A percentile compares a stretch with the other conserved stretches of the same genome.
Evolutionary conservation across 2,888 invertebrate species (phyloP).

Genomic region (Eupithecia abbreviata): DNA sequence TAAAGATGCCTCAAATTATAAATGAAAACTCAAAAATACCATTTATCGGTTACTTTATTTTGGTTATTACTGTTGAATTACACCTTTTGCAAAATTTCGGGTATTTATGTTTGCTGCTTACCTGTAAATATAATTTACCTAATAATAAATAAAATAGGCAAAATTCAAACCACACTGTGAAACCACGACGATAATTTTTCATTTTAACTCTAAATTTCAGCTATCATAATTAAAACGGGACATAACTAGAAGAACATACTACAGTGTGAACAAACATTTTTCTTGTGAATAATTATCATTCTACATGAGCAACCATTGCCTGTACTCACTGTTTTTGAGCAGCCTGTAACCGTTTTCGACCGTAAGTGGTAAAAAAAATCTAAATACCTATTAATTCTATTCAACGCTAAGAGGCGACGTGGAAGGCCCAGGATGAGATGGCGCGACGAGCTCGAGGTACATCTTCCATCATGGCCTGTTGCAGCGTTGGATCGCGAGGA

Average conservation of each 20-base stretch:
- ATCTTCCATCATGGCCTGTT: no score
- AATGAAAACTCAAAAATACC: background rate
- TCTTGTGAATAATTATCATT: background rate
- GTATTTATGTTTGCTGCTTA: background rate
- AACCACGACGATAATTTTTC: background rate
- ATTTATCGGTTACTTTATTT: background rate
- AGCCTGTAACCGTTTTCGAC: no score
- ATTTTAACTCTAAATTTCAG: background rate
- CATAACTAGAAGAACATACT: background rate
- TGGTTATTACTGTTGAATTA: background rate
- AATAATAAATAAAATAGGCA: background rate
- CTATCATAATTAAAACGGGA: background rate
- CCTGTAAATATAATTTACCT: background rate
- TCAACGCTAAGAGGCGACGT: no score
- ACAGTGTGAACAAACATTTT: background rate
- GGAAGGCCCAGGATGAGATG: no score
- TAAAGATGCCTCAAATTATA: background rate
- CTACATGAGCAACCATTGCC: background rate
- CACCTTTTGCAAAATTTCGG: background rate
- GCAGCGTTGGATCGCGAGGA: no score
- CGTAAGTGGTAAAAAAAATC: no score
- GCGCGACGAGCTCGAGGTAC: no score
- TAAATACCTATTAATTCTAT: no score
- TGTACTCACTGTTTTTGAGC: background rate
- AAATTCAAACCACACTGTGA: background rate